Conservation (phyloP, 2,888 invertebrate species). For the Pteria penguin region DNA sequence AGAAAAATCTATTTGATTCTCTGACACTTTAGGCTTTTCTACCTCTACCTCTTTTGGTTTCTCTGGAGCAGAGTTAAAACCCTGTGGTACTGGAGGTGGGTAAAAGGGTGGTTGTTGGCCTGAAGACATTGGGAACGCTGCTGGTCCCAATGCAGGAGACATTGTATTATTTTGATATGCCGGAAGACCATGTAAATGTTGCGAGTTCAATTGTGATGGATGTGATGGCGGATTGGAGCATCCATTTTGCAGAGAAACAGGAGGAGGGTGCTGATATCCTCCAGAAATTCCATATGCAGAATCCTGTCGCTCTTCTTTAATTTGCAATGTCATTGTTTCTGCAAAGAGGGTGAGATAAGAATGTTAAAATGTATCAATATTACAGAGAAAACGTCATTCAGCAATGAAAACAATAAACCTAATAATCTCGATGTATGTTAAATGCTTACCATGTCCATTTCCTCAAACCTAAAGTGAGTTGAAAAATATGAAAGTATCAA, state of each 20-base stretch:
- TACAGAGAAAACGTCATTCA: no score
- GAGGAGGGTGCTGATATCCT: conserved; percentile 4
- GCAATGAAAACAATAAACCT: no score
- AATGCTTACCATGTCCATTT: no score
- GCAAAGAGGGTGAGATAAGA: no score
- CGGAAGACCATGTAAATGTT: neutral
- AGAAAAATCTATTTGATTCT: conserved; percentile 76
- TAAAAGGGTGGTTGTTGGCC: conserved; percentile 15
- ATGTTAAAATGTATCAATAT: no score
- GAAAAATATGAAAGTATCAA: no score
- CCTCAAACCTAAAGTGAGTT: no score
- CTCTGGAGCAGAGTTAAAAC: neutral
- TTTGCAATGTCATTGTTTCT: conserved; percentile 49
- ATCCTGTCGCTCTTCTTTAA: conserved; percentile 57
- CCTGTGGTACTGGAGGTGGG: conserved; percentile 12
- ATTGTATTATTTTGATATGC: neutral
- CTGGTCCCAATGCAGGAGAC: neutral
- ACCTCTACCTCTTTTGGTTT: neutral
- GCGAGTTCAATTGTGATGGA: conserved; percentile 8
- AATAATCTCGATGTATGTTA: no score
- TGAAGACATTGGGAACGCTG: neutral
- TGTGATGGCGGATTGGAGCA: conserved; percentile 14
- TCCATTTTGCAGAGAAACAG: conserved; percentile 16
- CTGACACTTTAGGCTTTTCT: conserved; percentile 35
- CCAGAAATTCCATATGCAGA: conserved; percentile 30